Conservation (phyloP, 2,113 vertebrate species). For the Zapus hudsonius region DNA sequence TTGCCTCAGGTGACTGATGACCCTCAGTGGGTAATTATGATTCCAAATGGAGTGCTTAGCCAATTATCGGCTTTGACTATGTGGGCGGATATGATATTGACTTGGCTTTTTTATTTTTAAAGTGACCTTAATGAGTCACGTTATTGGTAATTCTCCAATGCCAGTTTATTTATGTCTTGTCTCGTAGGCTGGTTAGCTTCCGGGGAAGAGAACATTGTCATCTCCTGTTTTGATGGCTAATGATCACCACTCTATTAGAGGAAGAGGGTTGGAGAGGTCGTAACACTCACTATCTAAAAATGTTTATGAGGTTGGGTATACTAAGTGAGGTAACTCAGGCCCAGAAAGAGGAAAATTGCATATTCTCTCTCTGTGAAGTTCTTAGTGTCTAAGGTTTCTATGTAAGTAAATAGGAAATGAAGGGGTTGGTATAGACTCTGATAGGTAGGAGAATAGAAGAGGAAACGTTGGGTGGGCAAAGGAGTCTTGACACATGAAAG, state of each 20-base stretch:
- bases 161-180: slow-evolving; percentile 40
- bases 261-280: not conserved
- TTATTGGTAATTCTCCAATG: slow-evolving; percentile 14
- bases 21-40: not conserved
- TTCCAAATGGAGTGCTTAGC: not conserved
- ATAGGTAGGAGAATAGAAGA: no score
- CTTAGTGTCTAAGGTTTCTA: no score
- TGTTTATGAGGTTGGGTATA: no score
- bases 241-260: not conserved
- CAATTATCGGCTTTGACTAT: not conserved
- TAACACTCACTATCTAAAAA: not conserved
- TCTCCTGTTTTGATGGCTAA: slow-evolving; percentile 9
- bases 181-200: not conserved
- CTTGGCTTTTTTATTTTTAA: not conserved
- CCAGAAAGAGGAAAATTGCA: no score
- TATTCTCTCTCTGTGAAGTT: no score
- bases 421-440: no score
- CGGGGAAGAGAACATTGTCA: not conserved
- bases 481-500: no score
- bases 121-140: not conserved
- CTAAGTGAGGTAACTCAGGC: no score
- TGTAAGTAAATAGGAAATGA: no score
- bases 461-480: no score
- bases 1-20: not conserved
- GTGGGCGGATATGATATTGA: not conserved